Evolutionary conservation across 2,113 vertebrate species (phyloP), one percentile per base, ranked within the genome.

Genomic region (Zosterops hypoxanthus): DNA sequence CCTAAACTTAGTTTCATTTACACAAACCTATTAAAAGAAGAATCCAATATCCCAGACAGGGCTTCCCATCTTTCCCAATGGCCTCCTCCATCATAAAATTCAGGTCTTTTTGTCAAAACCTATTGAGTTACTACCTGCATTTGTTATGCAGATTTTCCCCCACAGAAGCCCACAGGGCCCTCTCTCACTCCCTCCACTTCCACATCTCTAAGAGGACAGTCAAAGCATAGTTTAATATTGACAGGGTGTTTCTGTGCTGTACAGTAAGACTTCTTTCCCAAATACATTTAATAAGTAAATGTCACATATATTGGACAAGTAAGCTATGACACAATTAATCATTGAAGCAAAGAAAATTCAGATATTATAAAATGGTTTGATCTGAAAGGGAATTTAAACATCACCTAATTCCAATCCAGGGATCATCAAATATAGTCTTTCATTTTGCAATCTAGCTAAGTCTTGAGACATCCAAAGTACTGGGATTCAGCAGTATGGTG

Each of bases 1-100:
- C 79, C 87, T 87, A 82, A 93, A 88, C 64, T 80, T 83, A 41
- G 52, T 72, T 92, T 91, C 63, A 78, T 75, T 91, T 83, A 82
- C 39, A 16, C 33, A 82, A 92, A 33, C 13, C 55, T 53, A 53
- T 80, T 88, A 78, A 89, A 75, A 25, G 39, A 25, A 75, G 17
- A 72, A 79, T 76, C 14, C 57, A 55, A n/a, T 63, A 91, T 36
- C 49, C 65, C 41, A 81, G 49, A 34, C 3, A 59, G 42, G 89
- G 4, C 5, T 71, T 28, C 9, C 25, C 23, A 49, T 82, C 71
- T 70, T 90, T 91, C 21, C 22, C 46, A 73, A 11, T 23, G 11
- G 19, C 29, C 12, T 63, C 41, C 25, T 50, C 39, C 47, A 80
- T 12, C 0, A 4, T 7, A 79, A 23, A 63, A 57, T 55, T 79